Evolutionary conservation across 2,888 invertebrate species (phyloP).

Genomic region (Cremastinae sp.): DNA sequence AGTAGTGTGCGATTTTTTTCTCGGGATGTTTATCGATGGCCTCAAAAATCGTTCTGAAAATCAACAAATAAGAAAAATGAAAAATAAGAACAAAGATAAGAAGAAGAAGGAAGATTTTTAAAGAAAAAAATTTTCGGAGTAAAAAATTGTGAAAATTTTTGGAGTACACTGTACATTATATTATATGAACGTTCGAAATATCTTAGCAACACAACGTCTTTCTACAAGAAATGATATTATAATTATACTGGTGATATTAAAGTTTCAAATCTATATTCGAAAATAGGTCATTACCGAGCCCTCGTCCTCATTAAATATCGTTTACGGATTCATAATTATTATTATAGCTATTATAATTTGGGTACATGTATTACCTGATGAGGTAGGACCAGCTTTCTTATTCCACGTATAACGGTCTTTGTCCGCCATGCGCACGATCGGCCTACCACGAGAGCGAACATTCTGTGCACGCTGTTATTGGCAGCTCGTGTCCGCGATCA

Average conservation of each 20-base stretch:
- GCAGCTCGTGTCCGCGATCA: too few species aligned
- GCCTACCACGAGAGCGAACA: too few species aligned
- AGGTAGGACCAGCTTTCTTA: neutral
- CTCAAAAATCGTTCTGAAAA: constrained; percentile 14
- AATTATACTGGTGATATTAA: constrained; percentile 1
- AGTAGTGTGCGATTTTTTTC: constrained; percentile 10
- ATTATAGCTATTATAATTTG: constrained; percentile 9
- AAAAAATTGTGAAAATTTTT: neutral
- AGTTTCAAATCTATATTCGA: neutral
- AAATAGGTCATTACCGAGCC: neutral
- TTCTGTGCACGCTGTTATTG: too few species aligned
- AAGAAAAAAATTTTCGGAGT: constrained; percentile 3
- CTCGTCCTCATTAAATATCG: constrained; percentile 8
- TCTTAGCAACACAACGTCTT: constrained; percentile 13
- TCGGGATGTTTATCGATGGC: constrained; percentile 3
- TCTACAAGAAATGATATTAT: constrained; percentile 2
- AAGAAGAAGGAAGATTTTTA: too few species aligned
- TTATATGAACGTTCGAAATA: constrained; percentile 9
- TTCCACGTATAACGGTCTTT: constrained; percentile 19
- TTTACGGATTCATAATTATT: too few species aligned
- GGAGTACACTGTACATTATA: too few species aligned
- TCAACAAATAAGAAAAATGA: constrained; percentile 12
- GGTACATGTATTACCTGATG: constrained; percentile 18
- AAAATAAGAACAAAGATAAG: neutral
- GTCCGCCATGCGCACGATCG: constrained; percentile 1